Base-by-base conservation (phyloP, 2,888 invertebrate species). In the Artemia sp. region DNA sequence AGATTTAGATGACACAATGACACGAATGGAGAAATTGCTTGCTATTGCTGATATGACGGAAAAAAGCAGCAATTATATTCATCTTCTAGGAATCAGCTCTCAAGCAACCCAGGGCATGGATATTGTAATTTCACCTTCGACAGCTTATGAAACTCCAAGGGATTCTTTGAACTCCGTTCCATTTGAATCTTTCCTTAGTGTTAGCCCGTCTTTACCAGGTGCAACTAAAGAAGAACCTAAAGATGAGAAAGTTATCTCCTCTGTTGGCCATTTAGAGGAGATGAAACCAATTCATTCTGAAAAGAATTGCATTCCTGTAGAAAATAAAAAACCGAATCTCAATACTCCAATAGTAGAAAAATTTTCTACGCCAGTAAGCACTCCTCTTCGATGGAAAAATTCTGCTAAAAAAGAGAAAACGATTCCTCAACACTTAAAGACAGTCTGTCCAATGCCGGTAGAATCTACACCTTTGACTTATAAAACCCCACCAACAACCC, bases 31-130 rank as follows among this genome's bases (percentile, higher is more conserved):
- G 64, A 58, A 58, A 58, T 24, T 58, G 9, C 9, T 58, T 19
- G 64, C 64, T n/a, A 58, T 58, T n/a, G n/a, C 64, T 58, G 64
- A 58, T n/a, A 58, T 19, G 14, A 24, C n/a, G n/a, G 64, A 58
- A 2, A 19, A n/a, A 58, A 58, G 19, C 19, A 14, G 14, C n/a
- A 19, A 58, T 58, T n/a, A 9, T n/a, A n/a, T 9, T 19, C n/a
- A 19, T 58, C 58, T 58, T 8, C 19, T 58, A 14, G 19, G n/a
- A 19, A 58, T 14, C 14, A 19, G n/a, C 19, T 14, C n/a, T 19
- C 8, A n/a, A 14, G n/a, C 19, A n/a, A n/a, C n/a, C 14, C 8
- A 19, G 19, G 19, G 14, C n/a, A 19, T n/a, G n/a, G 58, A 58
- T 58, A 19, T 19, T 10, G 8, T 10, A n/a, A 58, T 24, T 24